phyloP scores from a whole-genome alignment of 2,113 vertebrate species.

The Phodopus roborovskii region DNA sequence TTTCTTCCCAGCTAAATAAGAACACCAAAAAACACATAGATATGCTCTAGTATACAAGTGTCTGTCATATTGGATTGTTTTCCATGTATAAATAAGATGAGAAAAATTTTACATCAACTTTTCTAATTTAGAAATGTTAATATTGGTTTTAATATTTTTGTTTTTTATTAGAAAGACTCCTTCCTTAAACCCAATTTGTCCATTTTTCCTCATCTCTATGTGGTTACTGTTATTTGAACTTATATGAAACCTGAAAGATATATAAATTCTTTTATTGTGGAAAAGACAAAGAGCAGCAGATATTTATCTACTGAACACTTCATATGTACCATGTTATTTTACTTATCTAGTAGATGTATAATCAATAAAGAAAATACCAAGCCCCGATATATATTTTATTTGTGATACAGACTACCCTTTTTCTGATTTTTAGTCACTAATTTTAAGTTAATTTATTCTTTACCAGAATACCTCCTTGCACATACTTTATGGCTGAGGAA shows the following conservation, averaged over 20 bases:
- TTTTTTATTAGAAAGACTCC: background rate
- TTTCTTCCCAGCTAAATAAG: conserved; percentile 74
- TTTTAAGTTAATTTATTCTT: background rate
- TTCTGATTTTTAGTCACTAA: background rate
- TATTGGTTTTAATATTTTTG: background rate
- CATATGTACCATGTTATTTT: background rate
- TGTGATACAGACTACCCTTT: background rate
- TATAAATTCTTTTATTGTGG: background rate
- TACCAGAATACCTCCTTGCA: background rate
- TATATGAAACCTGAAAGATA: background rate
- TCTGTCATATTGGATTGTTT: conserved; percentile 58
- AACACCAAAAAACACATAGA: conserved; percentile 62
- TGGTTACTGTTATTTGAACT: background rate
- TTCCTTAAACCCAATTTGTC: background rate
- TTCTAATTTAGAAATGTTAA: conserved; percentile 31
- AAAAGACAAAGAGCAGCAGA: background rate
- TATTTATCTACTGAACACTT: conserved; percentile 5
- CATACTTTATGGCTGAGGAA: background rate
- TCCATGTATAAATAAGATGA: conserved; percentile 66
- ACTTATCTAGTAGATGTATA: background rate
- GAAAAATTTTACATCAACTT: conserved; percentile 66
- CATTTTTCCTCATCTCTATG: background rate
- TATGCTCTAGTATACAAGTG: conserved; percentile 19
- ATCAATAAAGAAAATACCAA: background rate
- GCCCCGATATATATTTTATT: background rate